These are phyloP conservation scores for Cephus pulcher DNA, from an alignment of 2,888 invertebrate species.

Conservation along the genomic window DNA sequence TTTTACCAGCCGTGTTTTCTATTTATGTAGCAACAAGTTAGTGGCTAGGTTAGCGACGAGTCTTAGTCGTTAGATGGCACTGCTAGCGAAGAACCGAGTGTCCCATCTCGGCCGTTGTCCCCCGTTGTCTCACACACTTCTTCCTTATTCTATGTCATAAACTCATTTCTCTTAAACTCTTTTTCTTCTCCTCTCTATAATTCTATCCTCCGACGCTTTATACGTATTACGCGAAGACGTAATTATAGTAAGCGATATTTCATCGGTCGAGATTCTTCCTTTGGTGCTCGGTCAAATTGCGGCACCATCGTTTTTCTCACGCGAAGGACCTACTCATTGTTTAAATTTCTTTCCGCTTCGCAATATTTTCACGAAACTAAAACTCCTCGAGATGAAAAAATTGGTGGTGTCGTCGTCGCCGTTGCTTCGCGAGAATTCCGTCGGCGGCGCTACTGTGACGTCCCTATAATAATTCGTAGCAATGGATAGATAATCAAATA, in stretches of 20 bases:
- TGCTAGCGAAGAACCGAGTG: not conserved
- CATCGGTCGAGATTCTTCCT: not conserved
- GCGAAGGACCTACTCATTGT: not conserved
- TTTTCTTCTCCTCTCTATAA: not conserved
- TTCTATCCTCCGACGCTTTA: not conserved
- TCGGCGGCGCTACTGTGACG: not conserved
- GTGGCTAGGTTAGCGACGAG: not conserved
- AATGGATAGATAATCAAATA: not conserved
- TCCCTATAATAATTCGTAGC: not conserved
- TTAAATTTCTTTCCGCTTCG: not conserved
- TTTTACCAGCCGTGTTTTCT: not conserved
- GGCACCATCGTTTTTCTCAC: not conserved
- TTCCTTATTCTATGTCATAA: not conserved
- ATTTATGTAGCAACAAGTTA: not conserved
- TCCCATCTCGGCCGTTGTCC: not conserved
- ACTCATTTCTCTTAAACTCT: not conserved
- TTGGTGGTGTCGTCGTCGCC: not conserved
- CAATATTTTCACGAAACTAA: not conserved
- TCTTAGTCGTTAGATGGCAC: not conserved
- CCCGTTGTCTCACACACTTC: not conserved
- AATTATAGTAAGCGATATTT: not conserved
- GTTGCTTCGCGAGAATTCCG: not conserved
- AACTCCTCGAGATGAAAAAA: not conserved
- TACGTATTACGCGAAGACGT: not conserved
- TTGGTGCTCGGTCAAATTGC: not conserved